Evolutionary conservation across 2,113 vertebrate species (phyloP), one percentile per base, ranked within the genome.

Genomic region (Caranx ignobilis): DNA sequence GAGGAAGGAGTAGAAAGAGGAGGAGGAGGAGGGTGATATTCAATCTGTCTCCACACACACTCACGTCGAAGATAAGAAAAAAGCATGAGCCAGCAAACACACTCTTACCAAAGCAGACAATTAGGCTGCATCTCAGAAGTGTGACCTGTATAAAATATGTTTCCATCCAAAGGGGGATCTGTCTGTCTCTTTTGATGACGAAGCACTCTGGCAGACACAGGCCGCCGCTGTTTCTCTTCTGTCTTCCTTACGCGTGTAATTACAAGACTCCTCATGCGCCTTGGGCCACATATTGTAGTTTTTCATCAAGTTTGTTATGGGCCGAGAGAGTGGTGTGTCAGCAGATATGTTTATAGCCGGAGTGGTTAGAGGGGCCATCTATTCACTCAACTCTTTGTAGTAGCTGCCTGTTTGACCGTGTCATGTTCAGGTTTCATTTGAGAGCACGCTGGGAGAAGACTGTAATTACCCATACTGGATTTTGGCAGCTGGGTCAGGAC

Each of bases 291-390:
- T 81, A 82, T 84, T 86, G 83, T 82, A 85, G 80, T 76, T 89
- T 88, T 81, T 91, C 86, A 88, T 89, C 82, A 75, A 73, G 74
- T 89, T 87, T 90, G 86, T 88, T 88, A 79, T 80, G 84, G 73
- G 71, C 56, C 41, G 3, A 61, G 74, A 61, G 74, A 86, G 62
- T 71, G 82, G 75, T 77, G 79, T 79, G 84, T 92, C 89, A 93
- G 91, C 90, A 88, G 77, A 88, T 86, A 72, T 84, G 84, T 92
- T 87, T 88, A 82, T 65, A 88, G 78, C 69, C 81, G 15, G 65
- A 50, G 61, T 18, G 34, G 68, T 86, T 37, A 0, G 16, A 71
- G 35, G 43, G 52, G 56, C 82, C 21, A 32, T 68, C 63, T 82
- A 66, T 77, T 77, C 81, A 52, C 65, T 65, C 77, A 35, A 9